phyloP scores from a whole-genome alignment of 2,888 invertebrate genomes.

The Laspeyria flexula region DNA sequence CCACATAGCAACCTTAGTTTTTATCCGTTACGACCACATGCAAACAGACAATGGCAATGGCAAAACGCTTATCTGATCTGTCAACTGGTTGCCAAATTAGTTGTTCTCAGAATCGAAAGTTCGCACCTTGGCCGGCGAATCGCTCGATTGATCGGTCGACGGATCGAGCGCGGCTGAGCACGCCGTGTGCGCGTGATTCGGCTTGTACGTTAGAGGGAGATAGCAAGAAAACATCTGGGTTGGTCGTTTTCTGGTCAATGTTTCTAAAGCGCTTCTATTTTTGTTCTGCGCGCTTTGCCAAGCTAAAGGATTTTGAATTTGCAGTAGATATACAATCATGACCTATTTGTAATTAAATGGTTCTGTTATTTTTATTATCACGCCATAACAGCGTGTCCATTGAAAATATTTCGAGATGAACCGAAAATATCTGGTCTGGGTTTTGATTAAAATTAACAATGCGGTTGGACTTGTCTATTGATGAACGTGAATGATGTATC shows the following conservation, averaged over 20 bases:
- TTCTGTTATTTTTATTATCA: constrained; percentile 3
- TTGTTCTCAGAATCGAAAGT: constrained; percentile 25
- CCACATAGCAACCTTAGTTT: constrained; percentile 16
- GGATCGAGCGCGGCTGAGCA: constrained; percentile 46
- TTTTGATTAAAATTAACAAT: no score
- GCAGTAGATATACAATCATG: constrained; percentile 21
- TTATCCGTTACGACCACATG: constrained; percentile 7
- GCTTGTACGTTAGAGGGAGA: constrained; percentile 52
- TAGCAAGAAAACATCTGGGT: constrained; percentile 66
- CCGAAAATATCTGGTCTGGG: no score
- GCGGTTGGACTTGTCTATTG: no score
- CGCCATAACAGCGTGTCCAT: constrained; percentile 1
- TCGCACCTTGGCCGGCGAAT: constrained; percentile 4
- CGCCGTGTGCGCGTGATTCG: constrained; percentile 56
- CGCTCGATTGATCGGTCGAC: constrained; percentile 29
- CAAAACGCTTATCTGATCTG: constrained; percentile 24
- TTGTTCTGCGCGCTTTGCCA: constrained; percentile 37
- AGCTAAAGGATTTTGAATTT: constrained; percentile 40
- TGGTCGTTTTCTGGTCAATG: constrained; percentile 50
- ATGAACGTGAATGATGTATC: no score
- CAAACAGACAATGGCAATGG: constrained; percentile 30
- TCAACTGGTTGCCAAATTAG: constrained; percentile 18
- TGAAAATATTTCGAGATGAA: not conserved
- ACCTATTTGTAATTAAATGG: constrained; percentile 25
- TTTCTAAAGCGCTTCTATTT: constrained; percentile 46